Conservation (phyloP, 2,888 invertebrate genomes). For the Globia sparganii region DNA sequence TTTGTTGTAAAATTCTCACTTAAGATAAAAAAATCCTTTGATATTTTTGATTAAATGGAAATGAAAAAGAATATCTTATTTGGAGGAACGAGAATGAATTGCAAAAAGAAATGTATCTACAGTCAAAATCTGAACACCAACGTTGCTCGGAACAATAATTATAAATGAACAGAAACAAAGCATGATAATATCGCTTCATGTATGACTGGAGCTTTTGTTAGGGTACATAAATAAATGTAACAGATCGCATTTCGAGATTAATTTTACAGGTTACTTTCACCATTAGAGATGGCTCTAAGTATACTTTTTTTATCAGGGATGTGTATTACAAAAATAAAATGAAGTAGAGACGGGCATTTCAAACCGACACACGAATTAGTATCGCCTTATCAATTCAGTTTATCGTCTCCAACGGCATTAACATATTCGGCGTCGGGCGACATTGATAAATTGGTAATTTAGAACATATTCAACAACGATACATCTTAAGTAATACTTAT, state of each 20-base stretch:
- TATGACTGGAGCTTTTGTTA: constrained; percentile 20
- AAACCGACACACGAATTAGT: constrained; percentile 34
- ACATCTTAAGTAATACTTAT: constrained; percentile 39
- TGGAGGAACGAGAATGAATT: background rate
- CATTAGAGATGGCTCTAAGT: constrained; percentile 10
- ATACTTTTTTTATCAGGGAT: constrained; percentile 13
- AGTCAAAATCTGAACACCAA: constrained; percentile 5
- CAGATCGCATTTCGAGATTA: constrained; percentile 35
- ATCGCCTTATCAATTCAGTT: constrained; percentile 41
- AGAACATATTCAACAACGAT: constrained; percentile 41
- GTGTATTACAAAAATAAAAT: constrained; percentile 26
- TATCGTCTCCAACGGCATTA: constrained; percentile 44
- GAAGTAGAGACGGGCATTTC: constrained; percentile 19
- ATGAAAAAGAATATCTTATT: background rate
- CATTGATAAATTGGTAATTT: constrained; percentile 55
- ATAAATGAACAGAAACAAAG: constrained; percentile 29
- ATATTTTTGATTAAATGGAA: constrained; percentile 6
- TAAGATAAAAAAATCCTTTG: constrained; percentile 14
- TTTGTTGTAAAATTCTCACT: constrained; percentile 9
- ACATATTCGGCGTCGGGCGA: constrained; percentile 45
- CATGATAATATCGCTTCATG: background rate
- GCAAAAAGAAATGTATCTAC: constrained; percentile 20
- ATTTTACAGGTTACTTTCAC: constrained; percentile 53
- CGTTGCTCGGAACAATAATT: background rate
- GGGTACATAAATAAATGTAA: constrained; percentile 30